Base-by-base conservation (phyloP, 2,113 vertebrate genomes). In the Seriola aureovittata region DNA sequence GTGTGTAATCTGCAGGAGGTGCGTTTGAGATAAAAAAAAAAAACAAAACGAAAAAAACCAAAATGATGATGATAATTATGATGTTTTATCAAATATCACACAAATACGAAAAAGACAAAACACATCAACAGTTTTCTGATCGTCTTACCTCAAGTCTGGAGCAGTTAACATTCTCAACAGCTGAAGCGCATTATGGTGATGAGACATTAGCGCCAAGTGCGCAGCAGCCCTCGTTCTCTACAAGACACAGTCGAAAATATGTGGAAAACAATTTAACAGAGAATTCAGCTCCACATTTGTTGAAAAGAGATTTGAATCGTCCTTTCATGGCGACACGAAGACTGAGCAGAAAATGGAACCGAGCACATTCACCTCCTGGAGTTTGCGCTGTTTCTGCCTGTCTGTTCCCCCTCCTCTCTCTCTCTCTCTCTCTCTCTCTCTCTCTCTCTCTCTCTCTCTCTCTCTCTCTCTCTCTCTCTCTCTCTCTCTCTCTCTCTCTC, bases 271-370 rank as follows among this genome's bases (percentile, higher is more conserved):
- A 52, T 5, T 1, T 11, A 55, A 16, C 4, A 17, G 4, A 19
- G 13, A 1, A 48, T 9, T 16, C 8, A 4, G 54, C 0, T 75
- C 2, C 7, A 10, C 19, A 5, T 16, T n/a, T 36, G 50, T 1
- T 78, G 59, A 23, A 8, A 19, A 70, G 54, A 63, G 57, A 44
- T 34, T 19, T 6, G 23, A 50, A 8, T 25, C 71, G 16, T 59
- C 52, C 64, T 46, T 55, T 48, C 67, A 12, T 19, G 36, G 4
- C 34, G 76, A 64, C 11, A 23, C 16, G 36, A 17, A 12, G 71
- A 72, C 52, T 13, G 83, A 40, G 38, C 63, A 57, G 34, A 90
- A 88, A 82, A 86, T 89, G 89, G 88, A 86, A 81, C 80, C 85
- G 77, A 32, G 66, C 85, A 88, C 44, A 58, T 84, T 71, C 38